Evolutionary conservation across 2,888 invertebrate genomes (phyloP), one percentile per base, ranked within the genome.

Genomic region (Morpho deidamia): DNA sequence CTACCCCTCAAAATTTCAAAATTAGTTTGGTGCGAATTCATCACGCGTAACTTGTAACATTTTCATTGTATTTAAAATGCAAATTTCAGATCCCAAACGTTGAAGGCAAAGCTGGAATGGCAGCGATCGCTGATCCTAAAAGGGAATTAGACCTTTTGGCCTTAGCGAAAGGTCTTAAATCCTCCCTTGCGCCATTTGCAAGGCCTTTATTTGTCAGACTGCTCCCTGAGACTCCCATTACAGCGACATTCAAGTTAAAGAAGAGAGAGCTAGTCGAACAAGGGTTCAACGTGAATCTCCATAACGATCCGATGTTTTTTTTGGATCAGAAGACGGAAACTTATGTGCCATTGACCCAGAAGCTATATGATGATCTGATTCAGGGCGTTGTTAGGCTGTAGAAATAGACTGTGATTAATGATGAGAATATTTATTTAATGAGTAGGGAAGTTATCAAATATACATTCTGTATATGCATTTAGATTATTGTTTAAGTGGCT

Each of bases 51-150:
- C 11, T 33, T 38, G 43, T 8, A 5, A 9, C 8, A 39, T 7
- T 23, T 37, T 11, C 10, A 40, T 33, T n/a, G 10, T 43, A 23
- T n/a, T 9, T 23, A 35, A 8, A 32, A 11, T n/a, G 9, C 12
- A 34, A n/a, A 35, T 49, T 49, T 14, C 76, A 95, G 95, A 90
- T 96, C 48, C 95, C 95, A 0, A 91, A 93, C 59, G 87, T 92
- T 1, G 96, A 96, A 83, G 98, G 98, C 0, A 93, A 94, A 76
- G 97, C 97, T 1, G 98, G 98, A 5, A 98, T 99, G 98, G 97
- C 94, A 0, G 96, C 97, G 0, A 94, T 98, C 50, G 94, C 95
- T 0, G 96, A 97, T 70, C 91, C 93, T 0, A 91, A 93, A 2
- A 87, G 90, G 10, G 91, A 91, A 50, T 68, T 96, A 9, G 92